Evolutionary conservation across 1,140 invertebrate species (phyloP), one percentile per base, ranked within the genome.

Genomic region (Drosophila orosa): DNA sequence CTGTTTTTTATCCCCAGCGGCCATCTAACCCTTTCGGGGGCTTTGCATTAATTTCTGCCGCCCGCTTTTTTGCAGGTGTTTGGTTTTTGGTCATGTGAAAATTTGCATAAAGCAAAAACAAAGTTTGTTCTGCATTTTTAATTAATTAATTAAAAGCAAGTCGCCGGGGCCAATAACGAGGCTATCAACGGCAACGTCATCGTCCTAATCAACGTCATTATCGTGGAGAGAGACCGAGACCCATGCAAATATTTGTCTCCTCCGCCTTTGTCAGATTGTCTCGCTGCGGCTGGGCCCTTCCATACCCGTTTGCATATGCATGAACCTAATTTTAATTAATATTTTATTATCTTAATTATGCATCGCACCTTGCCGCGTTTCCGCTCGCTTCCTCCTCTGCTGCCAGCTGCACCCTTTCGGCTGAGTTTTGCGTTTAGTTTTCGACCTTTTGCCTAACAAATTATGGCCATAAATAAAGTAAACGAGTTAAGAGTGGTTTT

Each of bases 401-500:
- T 9, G 62, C 22, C 22, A 27, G 62, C 78, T 82, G 82, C 75
- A 69, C 83, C 84, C 83, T 80, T 80, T 81, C 56, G 80, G 79
- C 39, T 61, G 65, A 58, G 68, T 71, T 71, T 37, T 68, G 65
- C 67, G 63, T 77, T 83, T 89, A 80, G 86, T 80, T 80, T 85
- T 90, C 80, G 82, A 90, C 87, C 87, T 90, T 86, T 90, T 80
- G 74, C 61, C 80, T 73, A 87, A 90, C 87, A 90, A 90, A 90
- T 90, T 90, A 90, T 90, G 83, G 74, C 62, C 87, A 90, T 90
- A 90, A 90, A 90, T 90, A 90, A 90, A 78, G 76, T 84, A 80
- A 90, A 90, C 87, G 87, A 90, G 87, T 77, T 95, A 78, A 94
- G 94, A 74, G 95, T 94, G 84, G 80, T 89, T 89, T 89, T 89